These are phyloP conservation scores for Drosophila simulans DNA, from an alignment of 1,140 invertebrate species.

Conservation along the genomic window DNA sequence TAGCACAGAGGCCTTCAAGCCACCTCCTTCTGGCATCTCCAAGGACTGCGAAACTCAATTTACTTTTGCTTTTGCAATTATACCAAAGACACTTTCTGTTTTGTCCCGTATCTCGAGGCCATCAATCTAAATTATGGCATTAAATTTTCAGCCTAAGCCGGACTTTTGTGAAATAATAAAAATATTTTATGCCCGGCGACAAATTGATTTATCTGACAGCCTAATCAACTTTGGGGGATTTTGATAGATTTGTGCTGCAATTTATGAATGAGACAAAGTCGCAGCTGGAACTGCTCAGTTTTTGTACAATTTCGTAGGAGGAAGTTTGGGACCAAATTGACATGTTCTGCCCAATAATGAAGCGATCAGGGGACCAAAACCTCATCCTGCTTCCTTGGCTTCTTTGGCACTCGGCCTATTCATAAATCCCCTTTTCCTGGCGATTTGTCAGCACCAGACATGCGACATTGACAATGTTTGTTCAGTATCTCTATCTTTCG, in stretches of 20 bases:
- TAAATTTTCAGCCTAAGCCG: conserved; percentile 41
- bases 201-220: conserved; percentile 73
- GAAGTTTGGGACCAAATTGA: conserved; percentile 59
- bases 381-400: conserved; percentile 35
- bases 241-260: conserved; percentile 59
- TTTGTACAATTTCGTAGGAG: conserved; percentile 17
- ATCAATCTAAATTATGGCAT: conserved; percentile 74
- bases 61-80: conserved; percentile 48
- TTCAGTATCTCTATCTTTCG: conserved; percentile 7
- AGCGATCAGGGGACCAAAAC: conserved; percentile 59
- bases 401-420: conserved; percentile 44
- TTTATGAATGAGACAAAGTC: conserved; percentile 56
- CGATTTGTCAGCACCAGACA: conserved; percentile 69
- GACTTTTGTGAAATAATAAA: conserved; percentile 57
- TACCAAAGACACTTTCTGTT: conserved; percentile 52
- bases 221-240: conserved; percentile 49
- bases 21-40: conserved; percentile 2
- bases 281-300: conserved; percentile 55
- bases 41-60: conserved; percentile 12
- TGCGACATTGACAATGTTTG: conserved; percentile 55
- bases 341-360: conserved; percentile 72
- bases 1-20: conserved; percentile 32
- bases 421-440: conserved; percentile 66
- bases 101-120: conserved; percentile 29
- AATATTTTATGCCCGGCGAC: conserved; percentile 70